Conservation (phyloP, 2,888 invertebrate genomes). For the Cotesia congregata region DNA sequence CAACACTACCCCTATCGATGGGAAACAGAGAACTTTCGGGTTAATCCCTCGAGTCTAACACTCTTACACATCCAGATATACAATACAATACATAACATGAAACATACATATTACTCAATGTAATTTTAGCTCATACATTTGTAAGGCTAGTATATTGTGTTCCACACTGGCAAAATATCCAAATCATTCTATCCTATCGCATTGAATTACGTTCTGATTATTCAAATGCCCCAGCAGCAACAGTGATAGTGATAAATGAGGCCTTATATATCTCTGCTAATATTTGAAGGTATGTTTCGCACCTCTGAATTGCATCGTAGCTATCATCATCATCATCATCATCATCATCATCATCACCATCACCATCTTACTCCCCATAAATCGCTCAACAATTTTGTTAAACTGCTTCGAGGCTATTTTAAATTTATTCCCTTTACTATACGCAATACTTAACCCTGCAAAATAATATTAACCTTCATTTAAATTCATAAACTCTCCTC, state of each 20-base stretch:
- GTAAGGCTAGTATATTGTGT: not conserved
- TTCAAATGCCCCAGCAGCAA: slow-evolving; percentile 27
- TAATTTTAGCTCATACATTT: not conserved
- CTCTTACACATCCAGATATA: slow-evolving; percentile 7
- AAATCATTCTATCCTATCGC: slow-evolving; percentile 32
- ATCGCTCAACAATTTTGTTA: not conserved
- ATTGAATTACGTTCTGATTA: slow-evolving; percentile 42
- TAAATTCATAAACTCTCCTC: not conserved
- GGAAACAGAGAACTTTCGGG: slow-evolving; percentile 23
- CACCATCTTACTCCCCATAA: not conserved
- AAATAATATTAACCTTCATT: not conserved
- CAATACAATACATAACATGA: not conserved
- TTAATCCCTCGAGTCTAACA: slow-evolving; percentile 33
- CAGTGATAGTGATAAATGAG: slow-evolving; percentile 39
- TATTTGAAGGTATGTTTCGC: slow-evolving; percentile 39
- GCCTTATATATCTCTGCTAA: slow-evolving; percentile 21
- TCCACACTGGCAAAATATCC: slow-evolving; percentile 16
- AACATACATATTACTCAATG: not conserved
- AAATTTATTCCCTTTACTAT: slow-evolving; percentile 10
- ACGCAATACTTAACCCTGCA: slow-evolving; percentile 1
- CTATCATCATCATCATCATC: slow-evolving; percentile 12
- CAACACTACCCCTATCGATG: slow-evolving; percentile 21
- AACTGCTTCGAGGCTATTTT: not conserved
- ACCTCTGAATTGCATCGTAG: slow-evolving; percentile 30
- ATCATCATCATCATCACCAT: slow-evolving; percentile 18